phyloP scores from a whole-genome alignment of 2,888 invertebrate species.

The Kryphioiulus occultus region DNA sequence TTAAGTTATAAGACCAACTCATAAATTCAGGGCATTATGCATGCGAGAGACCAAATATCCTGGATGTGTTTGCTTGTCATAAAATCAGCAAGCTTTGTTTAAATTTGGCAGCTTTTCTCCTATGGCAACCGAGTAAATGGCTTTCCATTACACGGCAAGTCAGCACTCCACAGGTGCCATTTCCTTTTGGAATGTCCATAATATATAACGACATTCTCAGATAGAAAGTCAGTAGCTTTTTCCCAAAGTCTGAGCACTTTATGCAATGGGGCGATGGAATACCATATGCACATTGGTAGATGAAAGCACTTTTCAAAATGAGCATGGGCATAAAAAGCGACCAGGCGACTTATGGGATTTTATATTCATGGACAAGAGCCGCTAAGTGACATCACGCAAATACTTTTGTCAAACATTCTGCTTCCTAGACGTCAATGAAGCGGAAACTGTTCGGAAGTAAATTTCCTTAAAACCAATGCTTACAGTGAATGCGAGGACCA shows the following conservation, averaged over 20 bases:
- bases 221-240: neutral
- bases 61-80: neutral
- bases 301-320: conserved; percentile 5
- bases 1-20: neutral
- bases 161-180: neutral
- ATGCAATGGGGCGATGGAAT: neutral
- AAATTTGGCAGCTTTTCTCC: neutral
- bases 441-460: neutral
- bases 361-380: neutral
- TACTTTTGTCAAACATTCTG: neutral
- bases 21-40: neutral
- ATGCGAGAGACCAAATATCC: neutral
- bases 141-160: neutral
- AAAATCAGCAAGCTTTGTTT: neutral
- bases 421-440: neutral
- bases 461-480: neutral
- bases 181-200: neutral
- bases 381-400: neutral
- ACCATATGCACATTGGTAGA: neutral
- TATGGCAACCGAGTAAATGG: neutral
- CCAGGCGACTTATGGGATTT: neutral
- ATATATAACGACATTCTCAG: neutral
- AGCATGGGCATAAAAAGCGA: neutral
- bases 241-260: neutral
- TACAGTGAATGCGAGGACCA: neutral